Evolutionary conservation across 2,888 invertebrate species (phyloP), one percentile per base, ranked within the genome.

Genomic region (Pachydiplax longipennis): DNA sequence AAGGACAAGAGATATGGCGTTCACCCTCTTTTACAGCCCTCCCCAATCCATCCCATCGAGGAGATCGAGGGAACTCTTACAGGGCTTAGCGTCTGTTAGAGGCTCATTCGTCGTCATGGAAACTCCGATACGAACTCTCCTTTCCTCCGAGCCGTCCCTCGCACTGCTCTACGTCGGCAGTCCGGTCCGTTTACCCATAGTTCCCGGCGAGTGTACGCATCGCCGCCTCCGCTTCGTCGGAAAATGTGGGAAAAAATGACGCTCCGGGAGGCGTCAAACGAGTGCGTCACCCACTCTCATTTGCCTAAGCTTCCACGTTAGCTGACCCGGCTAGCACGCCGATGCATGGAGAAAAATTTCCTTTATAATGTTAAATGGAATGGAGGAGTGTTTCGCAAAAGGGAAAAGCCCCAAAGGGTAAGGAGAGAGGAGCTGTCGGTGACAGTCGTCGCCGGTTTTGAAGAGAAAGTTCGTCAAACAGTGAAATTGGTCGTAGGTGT

Each of bases 21-120:
- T 12, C 82, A 8, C 15, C 22, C 82, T 48, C 13, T 53, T n/a
- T 31, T 25, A 12, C 2, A 25, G 8, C 82, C 10, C 25, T 2
- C 81, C 81, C 40, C 48, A 25, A 10, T 48, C n/a, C 44, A 25
- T 25, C 82, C 82, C 31, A 82, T 31, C 48, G 48, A n/a, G 82
- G 31, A n/a, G 65, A 65, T 31, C 31, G 25, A 73, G 31, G 40
- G 31, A 37, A 53, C 53, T 35, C 53, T 48, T 31, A 58, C 81
- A 3, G 83, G 53, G 25, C 58, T 58, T 83, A 83, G 83, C 83
- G 53, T 44, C 83, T 58, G 53, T 53, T 83, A 83, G 15, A 58
- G 83, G 35, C 83, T 58, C 83, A 83, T 83, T 31, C 18, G 83
- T 83, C 53, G 83, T 83, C 83, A 83, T 83, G 83, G 83, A 83